Evolutionary conservation across 2,888 invertebrate genomes (phyloP), one percentile per base, ranked within the genome.

Genomic region (Drosophila glabriapex): DNA sequence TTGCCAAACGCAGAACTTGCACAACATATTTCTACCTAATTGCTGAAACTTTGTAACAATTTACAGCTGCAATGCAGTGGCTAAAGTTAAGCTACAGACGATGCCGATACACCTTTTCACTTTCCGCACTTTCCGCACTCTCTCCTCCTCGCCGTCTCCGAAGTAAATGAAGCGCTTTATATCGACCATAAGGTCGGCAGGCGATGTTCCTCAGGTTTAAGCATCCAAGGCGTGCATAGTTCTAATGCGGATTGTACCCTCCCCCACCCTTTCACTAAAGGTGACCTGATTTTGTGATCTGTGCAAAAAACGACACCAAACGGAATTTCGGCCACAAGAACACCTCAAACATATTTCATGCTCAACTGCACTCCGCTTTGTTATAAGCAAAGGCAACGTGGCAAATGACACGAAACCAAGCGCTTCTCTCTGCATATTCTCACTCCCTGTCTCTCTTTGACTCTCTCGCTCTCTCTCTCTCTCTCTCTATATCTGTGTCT

Each of bases 21-120:
- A 73, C 78, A 82, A 74, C 80, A 85, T 80, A 82, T 82, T 87
- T 82, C 72, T 55, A 77, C 73, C 80, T 87, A 87, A 85, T 87
- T 85, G 85, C 76, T 71, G 61, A 80, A 86, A 82, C 69, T 86
- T 86, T 73, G 76, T 49, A 83, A 82, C 86, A 86, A 86, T 80
- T 83, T 86, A 83, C 78, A 76, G 82, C 84, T 83, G 86, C 86
- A 85, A 77, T 86, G 86, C 84, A 83, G 86, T 71, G 60, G 70
- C 43, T 68, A n/a, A 72, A 76, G 52, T 78, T 74, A 10, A 67
- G 46, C 66, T 37, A 25, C 41, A 22, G 14, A 52, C 63, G 31
- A 43, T 53, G 55, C 35, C 55, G 12, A 69, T 54, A 65, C 12
- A 16, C 60, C 7, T 43, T 29, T 25, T 19, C 14, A 2, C 12